Evolutionary conservation across 2,888 invertebrate genomes (phyloP).

Genomic region (Caenorhabditis imperialis): DNA sequence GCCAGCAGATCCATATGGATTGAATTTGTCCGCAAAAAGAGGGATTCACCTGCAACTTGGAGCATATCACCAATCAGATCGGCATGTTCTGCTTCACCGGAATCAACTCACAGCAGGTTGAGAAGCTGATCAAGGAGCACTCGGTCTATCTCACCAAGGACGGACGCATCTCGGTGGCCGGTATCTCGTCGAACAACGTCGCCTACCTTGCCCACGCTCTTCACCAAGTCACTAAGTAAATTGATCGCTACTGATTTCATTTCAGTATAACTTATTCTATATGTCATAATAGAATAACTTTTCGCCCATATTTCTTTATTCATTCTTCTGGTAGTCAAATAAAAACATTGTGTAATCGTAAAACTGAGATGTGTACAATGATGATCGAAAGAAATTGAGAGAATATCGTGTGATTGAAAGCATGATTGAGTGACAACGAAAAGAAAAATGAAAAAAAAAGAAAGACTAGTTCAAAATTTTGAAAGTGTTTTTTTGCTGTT

Average conservation of each 20-base stretch:
- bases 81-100: conserved; percentile 99
- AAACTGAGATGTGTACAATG: too few relatives aligned
- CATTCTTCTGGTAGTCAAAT: conserved; percentile 34
- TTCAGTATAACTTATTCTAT: conserved; percentile 46
- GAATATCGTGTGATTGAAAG: too few relatives aligned
- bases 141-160: conserved; percentile 89
- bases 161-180: conserved; percentile 96
- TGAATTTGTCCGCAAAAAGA: too few relatives aligned
- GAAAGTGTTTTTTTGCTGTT: too few relatives aligned
- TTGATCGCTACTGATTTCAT: neutral
- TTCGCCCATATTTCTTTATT: conserved; percentile 1
- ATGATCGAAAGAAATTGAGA: too few relatives aligned
- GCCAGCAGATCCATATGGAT: too few relatives aligned
- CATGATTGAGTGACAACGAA: too few relatives aligned
- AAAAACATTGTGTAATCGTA: neutral
- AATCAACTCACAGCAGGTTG: conserved; percentile 81
- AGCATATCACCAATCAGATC: conserved; percentile 92
- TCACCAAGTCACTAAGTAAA: conserved; percentile 73
- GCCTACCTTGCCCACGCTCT: conserved; percentile 88
- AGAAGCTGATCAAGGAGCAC: conserved; percentile 73
- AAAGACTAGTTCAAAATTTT: too few relatives aligned
- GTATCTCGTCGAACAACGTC: conserved; percentile 90
- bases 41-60: conserved; percentile 88
- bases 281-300: conserved; percentile 51
- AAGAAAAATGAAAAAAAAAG: too few relatives aligned